A percentile compares a stretch with the other conserved stretches of the same genome.
Conservation (phyloP, 2,888 invertebrate genomes). For the Pterostichus niger region DNA sequence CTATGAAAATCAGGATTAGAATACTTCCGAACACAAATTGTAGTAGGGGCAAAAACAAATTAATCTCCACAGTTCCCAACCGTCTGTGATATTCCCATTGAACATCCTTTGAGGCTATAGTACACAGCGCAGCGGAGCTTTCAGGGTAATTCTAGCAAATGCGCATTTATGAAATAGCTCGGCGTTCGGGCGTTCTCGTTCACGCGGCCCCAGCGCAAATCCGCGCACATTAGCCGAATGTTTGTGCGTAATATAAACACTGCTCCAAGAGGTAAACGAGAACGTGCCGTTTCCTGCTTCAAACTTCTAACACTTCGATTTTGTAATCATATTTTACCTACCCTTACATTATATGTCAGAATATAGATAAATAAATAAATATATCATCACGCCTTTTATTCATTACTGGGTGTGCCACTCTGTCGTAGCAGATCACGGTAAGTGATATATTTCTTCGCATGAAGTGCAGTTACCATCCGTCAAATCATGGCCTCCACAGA, state of each 20-base stretch:
- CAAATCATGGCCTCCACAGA: too few relatives aligned
- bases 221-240: slow-evolving; percentile 10
- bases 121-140: neutral
- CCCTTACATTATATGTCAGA: too few relatives aligned
- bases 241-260: slow-evolving; percentile 21
- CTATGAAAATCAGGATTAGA: too few relatives aligned
- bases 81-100: neutral
- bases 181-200: neutral
- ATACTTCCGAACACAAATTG: too few relatives aligned
- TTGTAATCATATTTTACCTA: too few relatives aligned
- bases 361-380: too few relatives aligned
- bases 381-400: too few relatives aligned
- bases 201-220: neutral
- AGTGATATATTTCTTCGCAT: too few relatives aligned
- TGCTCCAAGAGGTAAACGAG: neutral
- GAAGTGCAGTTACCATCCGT: too few relatives aligned
- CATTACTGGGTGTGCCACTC: too few relatives aligned
- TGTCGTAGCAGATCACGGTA: too few relatives aligned
- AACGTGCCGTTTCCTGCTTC: neutral
- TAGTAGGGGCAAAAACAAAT: neutral
- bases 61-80: neutral
- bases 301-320: too few relatives aligned
- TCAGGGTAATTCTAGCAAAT: slow-evolving; percentile 17
- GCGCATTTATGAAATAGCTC: slow-evolving; percentile 27
- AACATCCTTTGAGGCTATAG: neutral